Percentiles rank a stretch among this genome's conserved stretches.
phyloP scores from a whole-genome alignment of 1,140 invertebrate species.

The Daktulosphaira vitifoliae region DNA sequence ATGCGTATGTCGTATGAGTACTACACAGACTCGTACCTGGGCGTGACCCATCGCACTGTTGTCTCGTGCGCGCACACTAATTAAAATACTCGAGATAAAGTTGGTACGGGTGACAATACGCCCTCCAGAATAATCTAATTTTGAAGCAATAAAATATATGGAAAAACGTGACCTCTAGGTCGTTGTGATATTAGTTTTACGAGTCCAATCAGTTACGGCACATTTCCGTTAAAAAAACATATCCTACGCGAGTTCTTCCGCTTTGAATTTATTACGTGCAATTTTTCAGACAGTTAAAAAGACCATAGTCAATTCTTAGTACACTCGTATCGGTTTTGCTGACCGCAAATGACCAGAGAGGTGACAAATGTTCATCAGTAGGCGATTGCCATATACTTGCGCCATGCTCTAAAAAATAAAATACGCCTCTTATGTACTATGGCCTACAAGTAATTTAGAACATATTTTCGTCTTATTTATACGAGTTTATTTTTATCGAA shows the following conservation, averaged over 20 bases:
- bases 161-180: conserved; percentile 17
- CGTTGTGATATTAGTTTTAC: conserved; percentile 13
- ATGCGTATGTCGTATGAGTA: too few relatives aligned
- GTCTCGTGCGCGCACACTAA: conserved; percentile 8
- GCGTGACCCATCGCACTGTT: conserved; percentile 4
- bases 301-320: too few relatives aligned
- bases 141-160: neutral
- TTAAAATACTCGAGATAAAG: conserved; percentile 23
- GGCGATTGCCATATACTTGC: too few relatives aligned
- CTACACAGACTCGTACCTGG: too few relatives aligned
- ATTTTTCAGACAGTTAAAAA: conserved; percentile 16
- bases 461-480: too few relatives aligned
- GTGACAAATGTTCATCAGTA: too few relatives aligned
- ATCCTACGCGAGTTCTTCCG: neutral
- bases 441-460: too few relatives aligned
- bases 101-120: neutral
- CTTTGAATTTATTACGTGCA: neutral
- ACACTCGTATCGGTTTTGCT: too few relatives aligned
- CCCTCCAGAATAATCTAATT: conserved; percentile 2
- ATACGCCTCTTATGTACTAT: too few relatives aligned
- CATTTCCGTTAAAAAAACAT: conserved; percentile 4
- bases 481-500: too few relatives aligned
- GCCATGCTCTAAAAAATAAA: too few relatives aligned
- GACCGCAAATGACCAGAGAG: too few relatives aligned
- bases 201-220: neutral